phyloP scores from a whole-genome alignment of 2,797 vertebrate species.

The Australoheros facetus region DNA sequence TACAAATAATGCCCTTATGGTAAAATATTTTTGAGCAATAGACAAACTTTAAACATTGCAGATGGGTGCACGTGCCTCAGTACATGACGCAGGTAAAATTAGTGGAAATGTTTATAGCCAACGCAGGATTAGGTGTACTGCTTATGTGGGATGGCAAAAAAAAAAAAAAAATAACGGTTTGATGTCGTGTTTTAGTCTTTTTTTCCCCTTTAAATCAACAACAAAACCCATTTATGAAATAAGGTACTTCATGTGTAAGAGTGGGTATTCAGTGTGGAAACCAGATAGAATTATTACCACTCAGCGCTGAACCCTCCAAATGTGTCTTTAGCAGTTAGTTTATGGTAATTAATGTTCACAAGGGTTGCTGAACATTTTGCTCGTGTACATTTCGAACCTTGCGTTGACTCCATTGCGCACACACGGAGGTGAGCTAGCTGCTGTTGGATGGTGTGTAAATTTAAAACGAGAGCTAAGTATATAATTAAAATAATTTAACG shows the following conservation, averaged over 20 bases:
- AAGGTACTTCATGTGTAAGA: neutral
- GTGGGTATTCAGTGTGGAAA: neutral
- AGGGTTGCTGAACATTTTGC: neutral
- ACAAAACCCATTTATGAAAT: neutral
- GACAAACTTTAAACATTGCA: neutral
- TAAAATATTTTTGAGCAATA: rapidly evolving
- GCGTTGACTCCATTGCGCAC: neutral
- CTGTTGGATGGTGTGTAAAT: neutral
- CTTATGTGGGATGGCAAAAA: neutral
- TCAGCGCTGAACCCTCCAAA: neutral
- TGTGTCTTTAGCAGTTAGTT: no score
- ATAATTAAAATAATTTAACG: neutral
- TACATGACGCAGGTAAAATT: neutral
- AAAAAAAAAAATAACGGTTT: neutral
- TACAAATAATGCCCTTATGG: neutral
- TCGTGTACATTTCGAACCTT: no score
- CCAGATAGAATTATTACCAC: rapidly evolving
- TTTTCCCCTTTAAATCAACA: neutral
- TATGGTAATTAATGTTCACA: no score
- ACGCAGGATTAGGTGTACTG: constrained; percentile 18
- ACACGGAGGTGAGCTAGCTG: rapidly evolving
- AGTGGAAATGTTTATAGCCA: constrained; percentile 10
- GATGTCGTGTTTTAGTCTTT: neutral
- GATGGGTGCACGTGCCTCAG: neutral
- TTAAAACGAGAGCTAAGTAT: neutral